Base-by-base conservation (phyloP, 2,797 vertebrate genomes). In the Sebastes cheni region DNA sequence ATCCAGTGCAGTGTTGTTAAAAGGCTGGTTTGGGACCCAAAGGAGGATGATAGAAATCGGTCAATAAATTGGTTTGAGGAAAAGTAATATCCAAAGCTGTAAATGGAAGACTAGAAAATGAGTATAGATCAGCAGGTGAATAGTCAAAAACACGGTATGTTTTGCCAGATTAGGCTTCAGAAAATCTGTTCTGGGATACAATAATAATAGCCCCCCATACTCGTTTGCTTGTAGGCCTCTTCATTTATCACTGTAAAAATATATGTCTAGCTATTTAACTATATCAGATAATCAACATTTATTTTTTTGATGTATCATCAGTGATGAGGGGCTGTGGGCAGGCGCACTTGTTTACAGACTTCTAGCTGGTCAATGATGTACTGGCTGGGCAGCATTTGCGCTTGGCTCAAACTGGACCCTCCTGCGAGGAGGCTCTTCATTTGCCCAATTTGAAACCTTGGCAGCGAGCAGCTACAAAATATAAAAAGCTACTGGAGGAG, bases 1-100 rank as follows among this genome's bases (percentile, higher is more conserved):
- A 87, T 84, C 77, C 82, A 79, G 18, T 42, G 55, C 72, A 76
- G 23, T 65, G 52, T 74, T 78, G 61, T 80, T 79, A 75, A 86
- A 86, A 83, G 60, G 46, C 58, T 84, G 81, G 14, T 50, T 83
- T 60, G 54, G 66, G 64, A 80, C 46, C 27, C 39, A 80, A 66
- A 79, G 55, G 58, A 74, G 30, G 65, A 42, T 54, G 42, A 59
- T 75, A 66, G 56, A 81, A 82, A 87, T 77, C 29, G 5, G 13
- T 77, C 46, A 74, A 68, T 75, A 77, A 72, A 84, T n/a, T 42
- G 29, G 20, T 70, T 65, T n/a, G 46, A 75, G 64, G 22, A 68
- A 66, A 72, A 61, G 14, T 67, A 50, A 76, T 54, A 74, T 59
- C 42, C 32, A 66, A 60, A 81, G 56, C 62, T 75, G 32, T 22